phyloP scores from a whole-genome alignment of 2,888 invertebrate species.

The Oligia fasciuncula region DNA sequence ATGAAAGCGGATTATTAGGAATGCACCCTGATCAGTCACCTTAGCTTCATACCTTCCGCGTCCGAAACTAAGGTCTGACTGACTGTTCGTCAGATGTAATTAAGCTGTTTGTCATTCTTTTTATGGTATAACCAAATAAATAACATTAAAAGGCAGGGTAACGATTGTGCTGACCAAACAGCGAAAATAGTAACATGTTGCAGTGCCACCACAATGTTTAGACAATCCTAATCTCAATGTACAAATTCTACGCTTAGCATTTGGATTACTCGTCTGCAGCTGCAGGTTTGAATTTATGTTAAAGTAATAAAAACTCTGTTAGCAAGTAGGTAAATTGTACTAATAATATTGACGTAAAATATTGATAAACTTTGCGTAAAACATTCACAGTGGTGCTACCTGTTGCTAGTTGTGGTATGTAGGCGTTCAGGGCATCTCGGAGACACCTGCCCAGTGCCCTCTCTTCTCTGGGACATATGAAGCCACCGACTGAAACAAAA shows the following conservation, averaged over 20 bases:
- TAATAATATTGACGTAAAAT: neutral
- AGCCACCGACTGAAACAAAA: constrained; percentile 90
- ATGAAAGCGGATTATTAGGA: neutral
- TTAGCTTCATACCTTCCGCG: too few relatives aligned
- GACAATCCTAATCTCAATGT: neutral
- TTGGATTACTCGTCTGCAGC: neutral
- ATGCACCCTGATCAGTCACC: too few relatives aligned
- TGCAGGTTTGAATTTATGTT: neutral
- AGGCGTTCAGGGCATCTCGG: constrained; percentile 89
- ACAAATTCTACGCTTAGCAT: neutral
- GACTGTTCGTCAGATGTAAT: too few relatives aligned
- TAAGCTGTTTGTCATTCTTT: too few relatives aligned
- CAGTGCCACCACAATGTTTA: neutral
- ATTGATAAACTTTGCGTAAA: neutral
- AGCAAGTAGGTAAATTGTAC: neutral
- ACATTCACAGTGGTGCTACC: constrained; percentile 75
- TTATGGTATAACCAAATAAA: too few relatives aligned
- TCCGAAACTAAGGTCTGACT: too few relatives aligned
- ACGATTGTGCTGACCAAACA: neutral
- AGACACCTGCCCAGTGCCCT: constrained; percentile 91
- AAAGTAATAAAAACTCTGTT: neutral
- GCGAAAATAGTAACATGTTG: neutral
- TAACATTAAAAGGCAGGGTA: neutral
- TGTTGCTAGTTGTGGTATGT: constrained; percentile 90
- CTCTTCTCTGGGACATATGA: constrained; percentile 92